Conservation (phyloP, 2,888 invertebrate species). For the Cacoxenus indagator region DNA sequence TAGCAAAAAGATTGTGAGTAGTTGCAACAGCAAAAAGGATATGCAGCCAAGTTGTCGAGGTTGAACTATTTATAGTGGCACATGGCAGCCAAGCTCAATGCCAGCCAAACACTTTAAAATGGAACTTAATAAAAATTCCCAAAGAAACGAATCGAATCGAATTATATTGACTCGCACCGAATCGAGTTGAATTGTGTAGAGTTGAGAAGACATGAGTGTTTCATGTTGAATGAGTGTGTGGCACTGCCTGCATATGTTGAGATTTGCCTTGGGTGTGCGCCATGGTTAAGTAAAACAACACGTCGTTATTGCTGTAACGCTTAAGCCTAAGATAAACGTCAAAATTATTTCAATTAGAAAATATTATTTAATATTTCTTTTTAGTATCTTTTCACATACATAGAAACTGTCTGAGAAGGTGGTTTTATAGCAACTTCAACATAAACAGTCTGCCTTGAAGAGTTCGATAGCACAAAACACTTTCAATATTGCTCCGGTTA, state of each 20-base stretch:
- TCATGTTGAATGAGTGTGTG: background rate
- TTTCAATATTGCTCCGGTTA: too few relatives aligned
- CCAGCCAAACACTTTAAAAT: background rate
- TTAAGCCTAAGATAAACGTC: too few relatives aligned
- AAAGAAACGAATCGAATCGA: constrained; percentile 7
- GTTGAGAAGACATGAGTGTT: background rate
- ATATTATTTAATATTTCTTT: too few relatives aligned
- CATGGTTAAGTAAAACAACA: too few relatives aligned
- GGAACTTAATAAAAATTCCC: background rate
- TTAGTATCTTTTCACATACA: too few relatives aligned
- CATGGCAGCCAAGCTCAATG: background rate
- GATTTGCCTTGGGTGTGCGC: too few relatives aligned
- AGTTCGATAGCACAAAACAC: too few relatives aligned
- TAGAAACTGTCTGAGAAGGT: too few relatives aligned
- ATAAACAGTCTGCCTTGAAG: too few relatives aligned
- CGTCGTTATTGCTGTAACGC: too few relatives aligned
- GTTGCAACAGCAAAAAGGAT: constrained; percentile 48
- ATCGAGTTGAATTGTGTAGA: background rate
- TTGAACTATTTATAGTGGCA: background rate
- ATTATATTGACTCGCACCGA: background rate
- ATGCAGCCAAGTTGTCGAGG: constrained; percentile 5
- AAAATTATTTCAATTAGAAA: too few relatives aligned
- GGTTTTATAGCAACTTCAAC: too few relatives aligned
- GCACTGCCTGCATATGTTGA: background rate
- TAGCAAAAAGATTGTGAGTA: constrained; percentile 22